Evolutionary conservation across 2,888 invertebrate species (phyloP).

Genomic region (Nycteola revayana): DNA sequence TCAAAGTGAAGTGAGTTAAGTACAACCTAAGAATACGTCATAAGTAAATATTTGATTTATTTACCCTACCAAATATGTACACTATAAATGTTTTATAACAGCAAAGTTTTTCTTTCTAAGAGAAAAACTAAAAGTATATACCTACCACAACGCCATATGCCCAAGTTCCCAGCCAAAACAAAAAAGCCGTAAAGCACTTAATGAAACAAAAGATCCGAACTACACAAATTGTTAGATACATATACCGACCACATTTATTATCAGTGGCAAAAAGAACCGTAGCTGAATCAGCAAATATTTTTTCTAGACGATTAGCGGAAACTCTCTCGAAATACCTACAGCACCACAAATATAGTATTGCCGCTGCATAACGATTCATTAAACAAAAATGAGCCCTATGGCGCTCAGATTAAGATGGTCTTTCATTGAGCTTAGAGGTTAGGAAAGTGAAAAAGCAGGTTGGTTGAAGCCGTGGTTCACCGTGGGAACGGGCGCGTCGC

Average conservation of each 20-base stretch:
- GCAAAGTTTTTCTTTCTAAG: too few relatives aligned
- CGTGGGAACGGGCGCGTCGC: constrained; percentile 74
- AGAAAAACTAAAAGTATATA: too few relatives aligned
- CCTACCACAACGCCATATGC: constrained; percentile 29
- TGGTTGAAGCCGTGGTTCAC: constrained; percentile 47
- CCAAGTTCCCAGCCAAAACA: constrained; percentile 36
- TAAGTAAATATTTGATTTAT: background rate
- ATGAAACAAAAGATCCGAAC: constrained; percentile 61
- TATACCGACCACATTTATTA: constrained; percentile 71
- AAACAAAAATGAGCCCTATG: constrained; percentile 14
- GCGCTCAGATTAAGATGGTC: too few relatives aligned
- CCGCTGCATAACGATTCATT: constrained; percentile 6
- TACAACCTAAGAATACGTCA: too few relatives aligned
- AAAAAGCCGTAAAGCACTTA: constrained; percentile 49
- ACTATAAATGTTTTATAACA: too few relatives aligned
- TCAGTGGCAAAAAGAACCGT: constrained; percentile 67
- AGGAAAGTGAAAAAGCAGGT: constrained; percentile 19
- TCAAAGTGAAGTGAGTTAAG: too few relatives aligned
- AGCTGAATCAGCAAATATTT: constrained; percentile 76
- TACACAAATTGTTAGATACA: constrained; percentile 64
- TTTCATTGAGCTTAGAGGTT: background rate
- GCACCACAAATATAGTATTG: constrained; percentile 32
- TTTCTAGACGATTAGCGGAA: constrained; percentile 77
- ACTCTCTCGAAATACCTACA: constrained; percentile 71
- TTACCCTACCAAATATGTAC: too few relatives aligned